Evolutionary conservation across 2,113 vertebrate species (phyloP), one percentile per base, ranked within the genome.

Genomic region (Tretioscincus oriximinensis): DNA sequence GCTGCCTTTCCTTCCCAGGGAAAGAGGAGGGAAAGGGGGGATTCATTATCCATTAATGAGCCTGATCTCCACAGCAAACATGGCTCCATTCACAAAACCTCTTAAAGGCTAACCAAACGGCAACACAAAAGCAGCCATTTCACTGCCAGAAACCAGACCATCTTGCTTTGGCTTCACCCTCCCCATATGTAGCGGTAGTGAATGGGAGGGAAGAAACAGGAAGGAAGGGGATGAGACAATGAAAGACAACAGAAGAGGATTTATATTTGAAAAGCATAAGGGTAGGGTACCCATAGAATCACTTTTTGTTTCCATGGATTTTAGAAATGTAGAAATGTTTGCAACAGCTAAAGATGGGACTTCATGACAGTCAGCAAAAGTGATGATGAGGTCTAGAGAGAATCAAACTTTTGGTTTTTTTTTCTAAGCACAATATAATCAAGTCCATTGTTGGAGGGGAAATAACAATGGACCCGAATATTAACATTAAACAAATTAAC

Each of bases 61-160:
- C 72, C 11, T 79, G 88, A 86, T 63, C 77, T 84, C 79, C 24
- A 54, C 85, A 76, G 80, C 82, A 79, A 54, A 79, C 80, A 80
- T 71, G 49, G 54, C 49, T 81, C 83, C 77, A 87, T 88, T 86
- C 74, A 71, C 2, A 9, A 74, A 70, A 70, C 61, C 67, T 78
- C 80, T 82, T 58, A 11, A 72, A 60, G 84, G 84, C 81, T 71
- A 80, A 67, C 80, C 86, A 73, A 78, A 61, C 87, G 69, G 91
- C 92, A 90, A 92, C 88, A 88, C 78, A 74, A 86, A 90, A 85
- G 90, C 92, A 90, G 91, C 94, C 93, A 91, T 92, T 87, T 92
- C 91, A 90, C 76, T 73, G 88, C 91, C 28, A 75, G 67, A 68
- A 69, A 66, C 41, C 11, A 22, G 77, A 76, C 77, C 73, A 80